Conservation (phyloP, 2,797 vertebrate species). For the Dendrocincla fuliginosa region DNA sequence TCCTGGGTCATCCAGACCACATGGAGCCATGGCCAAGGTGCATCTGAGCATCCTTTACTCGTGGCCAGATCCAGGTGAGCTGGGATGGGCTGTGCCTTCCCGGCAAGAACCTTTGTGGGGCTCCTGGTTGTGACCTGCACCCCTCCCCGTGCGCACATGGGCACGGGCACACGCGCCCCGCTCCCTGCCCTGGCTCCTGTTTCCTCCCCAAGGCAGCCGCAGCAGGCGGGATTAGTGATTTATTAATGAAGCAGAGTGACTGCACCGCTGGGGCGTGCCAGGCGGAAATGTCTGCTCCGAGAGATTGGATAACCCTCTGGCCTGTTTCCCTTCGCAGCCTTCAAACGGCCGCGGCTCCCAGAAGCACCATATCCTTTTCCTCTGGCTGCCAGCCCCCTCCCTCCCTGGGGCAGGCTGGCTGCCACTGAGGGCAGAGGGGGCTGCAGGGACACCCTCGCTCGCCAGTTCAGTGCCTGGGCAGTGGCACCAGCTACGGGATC, state of each 20-base stretch:
- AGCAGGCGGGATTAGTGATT: conserved; percentile 55
- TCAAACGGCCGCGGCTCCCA: conserved; percentile 35
- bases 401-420: neutral
- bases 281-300: conserved; percentile 68
- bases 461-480: neutral
- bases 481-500: neutral
- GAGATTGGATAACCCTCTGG: conserved; percentile 72
- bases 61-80: rapidly evolving
- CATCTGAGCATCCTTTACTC: rapidly evolving
- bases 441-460: neutral
- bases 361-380: conserved; percentile 46
- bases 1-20: rapidly evolving
- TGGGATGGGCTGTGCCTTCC: neutral
- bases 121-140: neutral
- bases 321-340: conserved; percentile 43
- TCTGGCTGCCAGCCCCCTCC: neutral
- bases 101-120: neutral
- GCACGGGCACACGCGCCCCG: neutral
- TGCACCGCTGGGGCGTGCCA: conserved; percentile 27
- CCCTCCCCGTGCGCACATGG: rapidly evolving
- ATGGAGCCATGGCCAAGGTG: neutral
- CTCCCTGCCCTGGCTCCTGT: neutral
- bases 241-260: conserved; percentile 37
- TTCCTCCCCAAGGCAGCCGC: conserved; percentile 47
- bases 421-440: neutral